Percentiles rank a stretch among this genome's conserved stretches.
These are phyloP conservation scores for Halictus quadricinctus DNA, from an alignment of 2,888 invertebrate species.

Conservation along the genomic window DNA sequence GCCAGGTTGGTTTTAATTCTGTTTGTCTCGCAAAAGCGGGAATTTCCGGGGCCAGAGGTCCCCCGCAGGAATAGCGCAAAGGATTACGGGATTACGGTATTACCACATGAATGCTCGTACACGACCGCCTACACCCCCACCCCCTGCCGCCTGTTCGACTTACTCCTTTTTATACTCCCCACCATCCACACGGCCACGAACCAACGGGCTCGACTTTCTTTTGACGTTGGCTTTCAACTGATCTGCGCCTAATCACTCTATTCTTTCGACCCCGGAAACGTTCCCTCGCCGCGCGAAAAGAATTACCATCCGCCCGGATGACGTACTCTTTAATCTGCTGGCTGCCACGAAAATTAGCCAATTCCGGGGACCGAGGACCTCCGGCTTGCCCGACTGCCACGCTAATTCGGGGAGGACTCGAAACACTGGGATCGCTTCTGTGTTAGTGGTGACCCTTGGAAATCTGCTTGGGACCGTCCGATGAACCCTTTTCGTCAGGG, in stretches of 20 bases:
- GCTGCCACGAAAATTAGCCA: neutral
- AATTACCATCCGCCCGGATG: neutral
- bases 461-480: neutral
- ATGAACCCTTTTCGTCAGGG: neutral
- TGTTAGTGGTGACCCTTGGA: neutral
- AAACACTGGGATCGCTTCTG: neutral
- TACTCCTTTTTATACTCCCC: conserved; percentile 33
- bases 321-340: neutral
- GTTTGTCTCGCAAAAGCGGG: conserved; percentile 76
- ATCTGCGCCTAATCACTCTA: conserved; percentile 23
- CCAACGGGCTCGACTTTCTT: conserved; percentile 16
- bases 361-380: neutral
- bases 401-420: neutral
- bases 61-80: conserved; percentile 60
- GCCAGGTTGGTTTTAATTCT: conserved; percentile 76
- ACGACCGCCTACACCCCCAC: neutral
- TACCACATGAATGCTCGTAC: conserved; percentile 50
- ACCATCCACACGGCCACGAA: neutral
- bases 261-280: neutral
- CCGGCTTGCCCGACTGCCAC: neutral
- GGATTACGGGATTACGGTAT: conserved; percentile 65
- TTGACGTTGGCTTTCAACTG: conserved; percentile 8
- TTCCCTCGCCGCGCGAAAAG: neutral
- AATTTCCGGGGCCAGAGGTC: conserved; percentile 57
- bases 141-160: conserved; percentile 15